Percentiles rank a stretch among this genome's conserved stretches.
These are phyloP conservation scores for Tinamus guttatus DNA, from an alignment of 2,113 vertebrate species.

Conservation along the genomic window DNA sequence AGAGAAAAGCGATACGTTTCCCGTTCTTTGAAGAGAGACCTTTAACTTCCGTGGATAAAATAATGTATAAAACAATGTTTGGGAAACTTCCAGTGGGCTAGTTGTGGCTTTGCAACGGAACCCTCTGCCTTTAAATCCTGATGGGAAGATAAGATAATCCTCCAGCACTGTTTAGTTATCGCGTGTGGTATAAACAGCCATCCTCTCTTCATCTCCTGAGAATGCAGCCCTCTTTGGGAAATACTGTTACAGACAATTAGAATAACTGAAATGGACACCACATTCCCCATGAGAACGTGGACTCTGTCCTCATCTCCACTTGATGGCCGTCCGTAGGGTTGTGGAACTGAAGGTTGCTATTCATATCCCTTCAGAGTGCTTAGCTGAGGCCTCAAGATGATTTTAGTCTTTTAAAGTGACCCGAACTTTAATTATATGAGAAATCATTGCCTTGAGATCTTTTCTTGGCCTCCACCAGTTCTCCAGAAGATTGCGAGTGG, in stretches of 20 bases:
- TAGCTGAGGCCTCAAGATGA: constrained; percentile 29
- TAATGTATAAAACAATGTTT: constrained; percentile 63
- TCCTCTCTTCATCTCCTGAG: constrained; percentile 54
- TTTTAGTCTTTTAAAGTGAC: constrained; percentile 9
- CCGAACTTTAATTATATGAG: not conserved
- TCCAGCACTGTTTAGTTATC: constrained; percentile 53
- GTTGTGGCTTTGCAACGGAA: constrained; percentile 51
- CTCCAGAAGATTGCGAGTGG: not conserved
- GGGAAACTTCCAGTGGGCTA: constrained; percentile 65
- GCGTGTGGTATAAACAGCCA: not conserved
- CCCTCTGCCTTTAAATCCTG: not conserved
- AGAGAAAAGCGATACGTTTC: not conserved
- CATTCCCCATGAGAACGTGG: constrained; percentile 5
- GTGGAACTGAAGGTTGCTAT: not conserved
- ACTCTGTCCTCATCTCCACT: not conserved
- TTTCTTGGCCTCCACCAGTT: not conserved
- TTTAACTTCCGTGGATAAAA: constrained; percentile 60
- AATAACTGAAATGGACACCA: not conserved
- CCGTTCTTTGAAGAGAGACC: constrained; percentile 63
- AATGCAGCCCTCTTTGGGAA: not conserved
- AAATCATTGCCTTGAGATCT: not conserved
- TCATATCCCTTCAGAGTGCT: not conserved
- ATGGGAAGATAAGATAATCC: constrained; percentile 62
- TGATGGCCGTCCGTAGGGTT: not conserved
- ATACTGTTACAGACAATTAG: not conserved